Conservation (phyloP, 1,140 invertebrate species). For the Zelostemma sp. region DNA sequence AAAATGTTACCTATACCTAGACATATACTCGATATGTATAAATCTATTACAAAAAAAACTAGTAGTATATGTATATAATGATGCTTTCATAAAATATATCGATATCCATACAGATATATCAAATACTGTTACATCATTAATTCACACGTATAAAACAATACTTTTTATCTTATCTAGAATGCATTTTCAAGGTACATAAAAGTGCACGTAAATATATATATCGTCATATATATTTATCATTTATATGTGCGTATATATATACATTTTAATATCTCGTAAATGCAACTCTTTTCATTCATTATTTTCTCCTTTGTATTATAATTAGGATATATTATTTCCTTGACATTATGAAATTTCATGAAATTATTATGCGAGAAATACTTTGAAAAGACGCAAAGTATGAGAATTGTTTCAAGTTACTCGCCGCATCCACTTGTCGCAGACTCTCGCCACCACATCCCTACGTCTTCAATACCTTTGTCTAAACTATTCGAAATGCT, state of each 20-base stretch:
- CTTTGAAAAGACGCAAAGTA: slow-evolving; percentile 56
- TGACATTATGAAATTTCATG: slow-evolving; percentile 79
- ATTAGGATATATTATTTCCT: slow-evolving; percentile 31
- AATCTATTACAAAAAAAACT: slow-evolving; percentile 65
- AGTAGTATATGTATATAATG: slow-evolving; percentile 58
- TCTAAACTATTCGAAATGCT: slow-evolving; percentile 14
- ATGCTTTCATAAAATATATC: slow-evolving; percentile 67
- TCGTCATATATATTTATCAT: slow-evolving; percentile 45
- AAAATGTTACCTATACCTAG: slow-evolving; percentile 54
- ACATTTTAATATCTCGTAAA: slow-evolving; percentile 43
- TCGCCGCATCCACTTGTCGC: slow-evolving; percentile 51
- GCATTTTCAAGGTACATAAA: slow-evolving; percentile 52
- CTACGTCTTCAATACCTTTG: neutral
- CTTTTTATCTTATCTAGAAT: slow-evolving; percentile 57
- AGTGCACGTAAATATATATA: slow-evolving; percentile 55
- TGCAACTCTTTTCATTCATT: slow-evolving; percentile 24
- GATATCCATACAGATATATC: slow-evolving; percentile 62
- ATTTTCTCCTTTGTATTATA: slow-evolving; percentile 31
- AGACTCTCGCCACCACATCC: slow-evolving; percentile 41
- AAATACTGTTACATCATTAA: slow-evolving; percentile 62
- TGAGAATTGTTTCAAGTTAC: slow-evolving; percentile 47
- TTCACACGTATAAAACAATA: slow-evolving; percentile 62
- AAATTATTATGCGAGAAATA: slow-evolving; percentile 68
- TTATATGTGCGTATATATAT: slow-evolving; percentile 53
- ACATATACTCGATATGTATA: slow-evolving; percentile 60